These are phyloP conservation scores for Hippoglossus stenolepis DNA, from an alignment of 2,113 vertebrate species.

Conservation along the genomic window DNA sequence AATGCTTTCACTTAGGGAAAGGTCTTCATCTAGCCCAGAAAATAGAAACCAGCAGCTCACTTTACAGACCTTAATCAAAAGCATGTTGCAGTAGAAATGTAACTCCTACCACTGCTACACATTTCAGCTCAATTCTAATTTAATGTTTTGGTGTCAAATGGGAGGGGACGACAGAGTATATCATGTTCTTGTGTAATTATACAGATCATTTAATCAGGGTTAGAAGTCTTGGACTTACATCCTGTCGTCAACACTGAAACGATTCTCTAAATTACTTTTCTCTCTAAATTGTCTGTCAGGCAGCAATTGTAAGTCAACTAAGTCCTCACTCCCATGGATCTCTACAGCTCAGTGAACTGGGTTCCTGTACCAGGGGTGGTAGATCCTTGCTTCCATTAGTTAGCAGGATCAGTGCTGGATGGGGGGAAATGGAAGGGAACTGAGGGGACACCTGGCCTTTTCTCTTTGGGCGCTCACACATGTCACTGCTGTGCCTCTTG, in stretches of 20 bases:
- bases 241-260: neutral
- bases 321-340: slow-evolving; percentile 44
- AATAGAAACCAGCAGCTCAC: slow-evolving; percentile 57
- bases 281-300: slow-evolving; percentile 12
- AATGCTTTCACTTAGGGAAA: slow-evolving; percentile 34
- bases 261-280: slow-evolving; percentile 11
- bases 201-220: neutral
- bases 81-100: slow-evolving; percentile 40
- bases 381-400: slow-evolving; percentile 48
- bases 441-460: slow-evolving; percentile 70
- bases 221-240: neutral
- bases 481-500: slow-evolving; percentile 58
- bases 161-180: neutral
- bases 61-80: slow-evolving; percentile 34
- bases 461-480: slow-evolving; percentile 76
- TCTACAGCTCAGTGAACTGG: slow-evolving; percentile 63
- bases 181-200: slow-evolving; percentile 2
- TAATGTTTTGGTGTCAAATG: slow-evolving; percentile 16
- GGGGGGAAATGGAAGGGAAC: slow-evolving; percentile 23
- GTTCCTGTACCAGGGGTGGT: slow-evolving; percentile 63
- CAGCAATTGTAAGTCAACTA: slow-evolving; percentile 50
- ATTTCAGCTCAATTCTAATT: slow-evolving; percentile 30
- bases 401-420: slow-evolving; percentile 56
- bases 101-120: slow-evolving; percentile 1
- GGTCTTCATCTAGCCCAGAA: slow-evolving; percentile 40